These are phyloP conservation scores for Apamea crenata DNA, from an alignment of 2,888 invertebrate species.

Conservation along the genomic window DNA sequence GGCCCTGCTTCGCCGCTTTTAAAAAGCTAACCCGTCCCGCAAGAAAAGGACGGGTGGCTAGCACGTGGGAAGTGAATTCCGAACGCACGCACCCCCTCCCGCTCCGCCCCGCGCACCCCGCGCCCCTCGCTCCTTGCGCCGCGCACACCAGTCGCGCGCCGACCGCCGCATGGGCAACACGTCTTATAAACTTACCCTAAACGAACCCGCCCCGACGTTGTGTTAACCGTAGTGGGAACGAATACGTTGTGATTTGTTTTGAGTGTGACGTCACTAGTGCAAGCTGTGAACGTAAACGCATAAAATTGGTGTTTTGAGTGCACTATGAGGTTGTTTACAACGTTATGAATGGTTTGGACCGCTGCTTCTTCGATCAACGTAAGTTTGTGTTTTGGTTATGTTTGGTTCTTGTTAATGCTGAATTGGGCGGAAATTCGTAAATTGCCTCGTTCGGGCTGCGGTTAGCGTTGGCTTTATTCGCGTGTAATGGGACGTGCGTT, in stretches of 20 bases:
- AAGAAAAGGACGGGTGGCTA: constrained; percentile 86
- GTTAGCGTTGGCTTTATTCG: constrained; percentile 79
- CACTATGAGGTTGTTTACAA: constrained; percentile 88
- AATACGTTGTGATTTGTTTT: constrained; percentile 88
- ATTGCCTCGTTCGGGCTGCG: constrained; percentile 81
- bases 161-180: constrained; percentile 86
- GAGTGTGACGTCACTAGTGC: constrained; percentile 85
- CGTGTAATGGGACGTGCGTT: constrained; percentile 78
- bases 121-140: constrained; percentile 78
- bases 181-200: constrained; percentile 59
- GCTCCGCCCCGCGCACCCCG: constrained; percentile 68
- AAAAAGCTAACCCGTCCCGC: constrained; percentile 89
- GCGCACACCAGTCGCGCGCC: constrained; percentile 89
- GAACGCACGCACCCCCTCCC: constrained; percentile 89
- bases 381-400: constrained; percentile 83
- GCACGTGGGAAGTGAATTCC: constrained; percentile 90
- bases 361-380: constrained; percentile 91
- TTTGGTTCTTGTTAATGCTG: constrained; percentile 71
- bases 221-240: constrained; percentile 86
- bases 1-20: constrained; percentile 82
- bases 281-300: constrained; percentile 82
- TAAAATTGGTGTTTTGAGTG: constrained; percentile 85
- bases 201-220: constrained; percentile 70
- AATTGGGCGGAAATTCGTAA: constrained; percentile 79
- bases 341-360: constrained; percentile 90